phyloP scores from a whole-genome alignment of 2,888 invertebrate genomes.

The Amphipyra tragopoginis region DNA sequence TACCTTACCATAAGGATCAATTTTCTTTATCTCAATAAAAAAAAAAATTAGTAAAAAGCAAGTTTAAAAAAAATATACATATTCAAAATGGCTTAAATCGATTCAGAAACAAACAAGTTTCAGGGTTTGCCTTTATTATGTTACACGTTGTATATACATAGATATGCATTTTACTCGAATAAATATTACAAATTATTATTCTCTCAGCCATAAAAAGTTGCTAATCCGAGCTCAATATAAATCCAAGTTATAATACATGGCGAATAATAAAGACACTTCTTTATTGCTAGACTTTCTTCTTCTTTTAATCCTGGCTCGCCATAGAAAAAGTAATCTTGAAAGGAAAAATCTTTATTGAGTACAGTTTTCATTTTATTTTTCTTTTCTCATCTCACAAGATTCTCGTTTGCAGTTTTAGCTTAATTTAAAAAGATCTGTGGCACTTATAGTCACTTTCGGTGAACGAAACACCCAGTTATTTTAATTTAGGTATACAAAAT shows the following conservation, averaged over 20 bases:
- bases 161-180: no score
- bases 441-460: background rate
- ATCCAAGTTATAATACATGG: background rate
- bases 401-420: background rate
- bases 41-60: no score
- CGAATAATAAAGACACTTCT: constrained; percentile 9
- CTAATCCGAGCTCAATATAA: background rate
- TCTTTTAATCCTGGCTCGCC: constrained; percentile 16
- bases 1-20: no score
- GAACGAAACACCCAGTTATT: constrained; percentile 4
- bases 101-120: no score
- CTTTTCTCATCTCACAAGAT: background rate
- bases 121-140: no score
- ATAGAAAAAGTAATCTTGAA: constrained; percentile 16
- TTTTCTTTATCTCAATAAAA: no score
- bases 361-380: background rate
- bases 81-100: no score
- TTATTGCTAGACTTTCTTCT: constrained; percentile 18
- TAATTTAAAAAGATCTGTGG: background rate
- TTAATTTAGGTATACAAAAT: constrained; percentile 27
- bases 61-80: no score
- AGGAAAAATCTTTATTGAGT: constrained; percentile 1
- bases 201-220: background rate
- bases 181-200: no score
- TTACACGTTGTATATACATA: no score